These are phyloP conservation scores for Cygnus buccinator DNA, from an alignment of 2,113 vertebrate genomes.

Conservation along the genomic window DNA sequence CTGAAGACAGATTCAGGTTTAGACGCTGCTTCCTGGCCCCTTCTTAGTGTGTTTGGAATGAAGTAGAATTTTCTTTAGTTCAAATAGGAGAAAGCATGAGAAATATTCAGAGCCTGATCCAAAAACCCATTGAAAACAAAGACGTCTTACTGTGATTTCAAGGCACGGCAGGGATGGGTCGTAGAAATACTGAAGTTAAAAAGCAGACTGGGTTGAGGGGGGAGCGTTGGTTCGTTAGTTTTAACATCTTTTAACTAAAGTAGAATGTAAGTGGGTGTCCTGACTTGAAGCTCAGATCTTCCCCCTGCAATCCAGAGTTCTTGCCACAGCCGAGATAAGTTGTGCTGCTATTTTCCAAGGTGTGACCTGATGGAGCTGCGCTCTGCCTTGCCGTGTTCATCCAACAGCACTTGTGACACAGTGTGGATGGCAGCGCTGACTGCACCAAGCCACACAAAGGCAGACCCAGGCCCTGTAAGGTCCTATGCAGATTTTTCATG, in stretches of 20 bases:
- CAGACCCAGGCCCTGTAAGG: neutral
- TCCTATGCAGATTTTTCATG: neutral
- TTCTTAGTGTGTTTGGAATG: neutral
- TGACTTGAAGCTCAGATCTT: neutral
- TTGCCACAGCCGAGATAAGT: neutral
- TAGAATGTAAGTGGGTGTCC: neutral
- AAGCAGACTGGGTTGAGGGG: neutral
- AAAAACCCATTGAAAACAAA: constrained; percentile 26
- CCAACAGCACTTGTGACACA: neutral
- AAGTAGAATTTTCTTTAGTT: constrained; percentile 20
- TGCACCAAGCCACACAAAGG: neutral
- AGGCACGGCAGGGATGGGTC: constrained; percentile 1
- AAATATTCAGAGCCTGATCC: constrained; percentile 50
- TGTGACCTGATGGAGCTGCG: neutral
- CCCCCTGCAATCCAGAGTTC: neutral
- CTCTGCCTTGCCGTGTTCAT: neutral
- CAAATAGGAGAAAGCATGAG: constrained; percentile 37
- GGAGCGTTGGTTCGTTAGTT: neutral
- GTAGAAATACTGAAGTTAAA: neutral
- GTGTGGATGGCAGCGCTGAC: neutral
- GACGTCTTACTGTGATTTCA: constrained; percentile 7
- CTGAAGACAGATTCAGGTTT: neutral
- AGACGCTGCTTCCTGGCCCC: neutral
- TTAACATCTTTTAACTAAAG: neutral
- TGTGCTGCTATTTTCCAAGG: neutral